phyloP scores from a whole-genome alignment of 2,113 vertebrate genomes.

The Odontesthes bonariensis region DNA sequence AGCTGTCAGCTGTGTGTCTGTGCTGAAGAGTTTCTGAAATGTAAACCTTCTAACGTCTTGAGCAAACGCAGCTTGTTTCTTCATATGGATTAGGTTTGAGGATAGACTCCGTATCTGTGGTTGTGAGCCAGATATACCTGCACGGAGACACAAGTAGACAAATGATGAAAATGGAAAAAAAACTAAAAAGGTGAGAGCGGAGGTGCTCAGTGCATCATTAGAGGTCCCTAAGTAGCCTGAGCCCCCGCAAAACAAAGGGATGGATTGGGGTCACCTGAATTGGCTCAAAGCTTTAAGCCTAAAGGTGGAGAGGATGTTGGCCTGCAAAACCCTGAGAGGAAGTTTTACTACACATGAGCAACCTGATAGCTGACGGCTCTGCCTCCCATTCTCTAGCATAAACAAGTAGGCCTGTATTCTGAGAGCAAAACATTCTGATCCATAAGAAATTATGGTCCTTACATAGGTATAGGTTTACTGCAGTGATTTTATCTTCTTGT shows the following conservation, averaged over 20 bases:
- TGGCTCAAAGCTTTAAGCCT: neutral
- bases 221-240: neutral
- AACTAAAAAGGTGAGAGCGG: too few species aligned
- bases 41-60: neutral
- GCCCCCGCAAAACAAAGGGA: too few species aligned
- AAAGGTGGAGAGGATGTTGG: neutral
- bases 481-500: conserved; percentile 12
- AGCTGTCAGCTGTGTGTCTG: neutral
- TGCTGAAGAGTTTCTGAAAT: neutral
- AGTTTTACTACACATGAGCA: neutral
- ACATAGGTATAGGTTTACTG: conserved; percentile 8
- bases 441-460: too few species aligned
- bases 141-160: too few species aligned
- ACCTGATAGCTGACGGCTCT: too few species aligned
- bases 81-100: neutral
- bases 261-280: neutral
- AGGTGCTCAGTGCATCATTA: neutral
- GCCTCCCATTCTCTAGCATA: too few species aligned
- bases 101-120: neutral
- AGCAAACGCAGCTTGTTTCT: too few species aligned
- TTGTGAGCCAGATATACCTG: too few species aligned
- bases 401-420: too few species aligned
- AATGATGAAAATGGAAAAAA: too few species aligned
- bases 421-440: too few species aligned
- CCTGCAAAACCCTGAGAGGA: neutral